Evolutionary conservation across 2,888 invertebrate species (phyloP), one percentile per base, ranked within the genome.

Genomic region (Parnassius apollo): DNA sequence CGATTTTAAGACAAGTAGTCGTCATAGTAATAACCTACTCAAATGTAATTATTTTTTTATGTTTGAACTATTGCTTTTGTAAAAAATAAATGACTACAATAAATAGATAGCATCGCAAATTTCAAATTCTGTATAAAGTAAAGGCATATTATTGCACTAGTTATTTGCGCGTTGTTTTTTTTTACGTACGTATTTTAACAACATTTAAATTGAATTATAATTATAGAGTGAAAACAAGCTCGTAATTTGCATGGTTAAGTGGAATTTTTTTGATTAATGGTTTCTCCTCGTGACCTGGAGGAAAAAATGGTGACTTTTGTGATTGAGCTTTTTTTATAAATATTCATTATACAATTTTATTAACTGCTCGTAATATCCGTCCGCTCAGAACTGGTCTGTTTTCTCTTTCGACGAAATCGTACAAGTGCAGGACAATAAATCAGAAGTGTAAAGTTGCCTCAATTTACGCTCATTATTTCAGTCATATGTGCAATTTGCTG

Each of bases 381-480:
- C 78, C 65, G 80, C 80, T 78, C 78, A 65, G 80, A 85, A 87
- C 89, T 88, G 88, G 90, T 88, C 87, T 77, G 90, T 89, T 91
- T 91, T 91, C 90, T 90, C 91, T 91, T 91, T 91, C 90, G 85
- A 71, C 88, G 91, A 90, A 91, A 86, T 86, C 85, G 80, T 79
- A 80, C 87, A 86, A 86, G 88, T 85, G 85, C 85, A 82, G 78
- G 82, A 88, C 88, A 90, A 91, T 91, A 91, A 91, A 91, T 91
- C 91, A 91, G 85, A 88, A 88, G 91, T 90, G 91, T 87, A 90
- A 90, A 91, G 90, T 85, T 83, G 85, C 82, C 86, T 89, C 88
- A 86, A 90, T 91, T 91, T 86, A 82, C 84, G 83, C 88, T 90
- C 89, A 91, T 91, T 91, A 91, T 88, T 85, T 85, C 81, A 84